Evolutionary conservation across 92 coral and sea anemone species (phyloP), one percentile per base, ranked within the genome.

Genomic region (Actinostola sp.): DNA sequence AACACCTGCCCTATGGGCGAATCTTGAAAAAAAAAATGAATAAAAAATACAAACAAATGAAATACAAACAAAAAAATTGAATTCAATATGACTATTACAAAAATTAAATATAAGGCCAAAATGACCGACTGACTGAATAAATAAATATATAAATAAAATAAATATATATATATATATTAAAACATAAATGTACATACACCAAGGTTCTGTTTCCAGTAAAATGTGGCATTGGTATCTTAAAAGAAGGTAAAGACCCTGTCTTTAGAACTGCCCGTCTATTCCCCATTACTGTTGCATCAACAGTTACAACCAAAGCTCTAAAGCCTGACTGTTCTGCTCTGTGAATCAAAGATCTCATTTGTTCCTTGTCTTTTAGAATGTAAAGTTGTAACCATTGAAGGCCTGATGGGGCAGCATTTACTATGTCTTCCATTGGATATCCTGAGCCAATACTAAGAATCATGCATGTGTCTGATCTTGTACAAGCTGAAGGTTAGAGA

Each of bases 311-410:
- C 11, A 84, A 26, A n/a, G 83, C 84, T 54, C 78, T 77, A 32
- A 70, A 77, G 1, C 89, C 89, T 19, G 64, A 54, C 8, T 60
- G 20, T 43, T 77, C 84, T 2, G 76, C 89, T 64, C 66, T 35
- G 67, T 21, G 14, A 21, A 84, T 53, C 15, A 78, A 24, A 3
- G 36, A 29, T 12, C 62, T 57, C 61, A 50, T 20, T 0, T 20
- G 34, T 14, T 66, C 50, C 17, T 52, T 35, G 21, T 76, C 70
- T 12, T 61, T 70, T 41, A 61, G 57, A 7, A 71, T 25, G 15
- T 64, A 36, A 7, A 63, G 19, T 46, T 84, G 84, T n/a, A 53
- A 70, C 77, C 77, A 84, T 42, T 62, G 44, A 16, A 78, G 54
- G 0, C 54, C 19, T 26, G 51, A 33, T 23, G 75, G 63, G 17